These are phyloP conservation scores for Harpalus rufipes DNA, from an alignment of 2,888 invertebrate species.

Conservation along the genomic window DNA sequence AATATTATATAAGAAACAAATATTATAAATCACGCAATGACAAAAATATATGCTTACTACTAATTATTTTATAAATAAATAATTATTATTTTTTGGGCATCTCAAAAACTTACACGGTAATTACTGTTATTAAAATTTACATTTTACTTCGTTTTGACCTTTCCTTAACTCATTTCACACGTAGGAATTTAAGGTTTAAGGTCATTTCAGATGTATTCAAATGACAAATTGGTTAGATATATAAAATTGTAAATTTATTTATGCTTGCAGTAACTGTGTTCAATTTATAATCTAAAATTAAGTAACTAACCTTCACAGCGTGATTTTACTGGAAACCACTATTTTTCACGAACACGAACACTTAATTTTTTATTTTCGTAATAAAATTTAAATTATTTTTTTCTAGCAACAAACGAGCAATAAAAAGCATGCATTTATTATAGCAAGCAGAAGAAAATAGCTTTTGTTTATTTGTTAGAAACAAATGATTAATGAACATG, in stretches of 20 bases:
- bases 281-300: slow-evolving; percentile 1
- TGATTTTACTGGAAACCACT: background rate
- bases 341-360: background rate
- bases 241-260: background rate
- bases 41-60: background rate
- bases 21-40: background rate
- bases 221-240: background rate
- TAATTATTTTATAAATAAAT: background rate
- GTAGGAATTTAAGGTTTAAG: background rate
- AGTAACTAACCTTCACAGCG: background rate
- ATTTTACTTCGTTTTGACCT: background rate
- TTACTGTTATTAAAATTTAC: background rate
- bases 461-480: background rate
- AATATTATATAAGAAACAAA: background rate
- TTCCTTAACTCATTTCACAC: background rate
- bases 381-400: slow-evolving; percentile 8
- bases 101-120: background rate
- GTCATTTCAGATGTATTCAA: background rate
- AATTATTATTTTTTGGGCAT: background rate
- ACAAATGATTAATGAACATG: background rate
- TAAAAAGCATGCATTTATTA: background rate
- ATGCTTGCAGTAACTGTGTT: background rate
- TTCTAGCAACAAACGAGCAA: background rate
- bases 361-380: background rate
- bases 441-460: background rate